phyloP scores from a whole-genome alignment of 1,140 invertebrate genomes.

The Scaptomyza montana region DNA sequence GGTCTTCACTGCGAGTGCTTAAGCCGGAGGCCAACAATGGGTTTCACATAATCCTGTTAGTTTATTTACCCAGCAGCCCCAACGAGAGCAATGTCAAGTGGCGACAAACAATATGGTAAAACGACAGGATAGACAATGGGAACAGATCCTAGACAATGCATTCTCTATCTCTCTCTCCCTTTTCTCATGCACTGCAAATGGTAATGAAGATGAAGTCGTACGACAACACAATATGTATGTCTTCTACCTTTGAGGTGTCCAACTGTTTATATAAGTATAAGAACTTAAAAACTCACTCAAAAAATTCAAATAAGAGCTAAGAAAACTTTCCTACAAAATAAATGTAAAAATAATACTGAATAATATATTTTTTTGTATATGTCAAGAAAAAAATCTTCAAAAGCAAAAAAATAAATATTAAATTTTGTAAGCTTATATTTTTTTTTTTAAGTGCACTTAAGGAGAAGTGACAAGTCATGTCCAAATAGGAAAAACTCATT shows the following conservation, averaged over 20 bases:
- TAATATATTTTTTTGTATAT: no score
- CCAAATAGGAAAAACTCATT: conserved; percentile 36
- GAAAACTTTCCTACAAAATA: no score
- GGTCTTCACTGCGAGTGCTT: conserved; percentile 36
- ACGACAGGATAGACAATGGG: conserved; percentile 56
- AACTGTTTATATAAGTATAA: background rate
- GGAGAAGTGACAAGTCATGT: conserved; percentile 34
- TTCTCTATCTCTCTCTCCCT: background rate
- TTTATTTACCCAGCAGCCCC: conserved; percentile 57
- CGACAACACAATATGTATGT: conserved; percentile 13
- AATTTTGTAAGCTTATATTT: no score
- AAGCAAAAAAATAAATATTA: no score
- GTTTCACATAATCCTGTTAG: conserved; percentile 74
- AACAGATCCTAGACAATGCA: conserved; percentile 23
- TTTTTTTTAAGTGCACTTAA: background rate
- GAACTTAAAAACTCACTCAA: no score
- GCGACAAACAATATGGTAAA: conserved; percentile 40
- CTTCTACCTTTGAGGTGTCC: conserved; percentile 11
- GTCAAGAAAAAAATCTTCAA: no score
- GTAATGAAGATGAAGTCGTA: conserved; percentile 43
- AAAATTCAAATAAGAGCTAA: background rate
- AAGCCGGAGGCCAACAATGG: conserved; percentile 54
- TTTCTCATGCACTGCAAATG: conserved; percentile 19
- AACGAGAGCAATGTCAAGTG: conserved; percentile 68
- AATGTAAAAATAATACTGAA: no score